Percentiles rank a stretch among this genome's conserved stretches.
These are phyloP conservation scores for Samia ricini DNA, from an alignment of 1,140 invertebrate genomes.

Conservation along the genomic window DNA sequence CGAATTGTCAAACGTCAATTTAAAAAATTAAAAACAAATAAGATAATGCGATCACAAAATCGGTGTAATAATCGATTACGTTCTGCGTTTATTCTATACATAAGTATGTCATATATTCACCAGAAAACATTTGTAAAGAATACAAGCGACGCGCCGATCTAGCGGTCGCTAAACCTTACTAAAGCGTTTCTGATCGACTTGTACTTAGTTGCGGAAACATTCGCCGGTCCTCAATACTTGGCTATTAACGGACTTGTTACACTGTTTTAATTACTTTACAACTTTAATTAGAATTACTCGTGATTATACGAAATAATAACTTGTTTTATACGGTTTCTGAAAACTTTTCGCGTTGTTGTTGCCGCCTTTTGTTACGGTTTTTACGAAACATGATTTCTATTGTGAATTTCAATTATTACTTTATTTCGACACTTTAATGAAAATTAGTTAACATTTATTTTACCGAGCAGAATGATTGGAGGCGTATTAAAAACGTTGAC, in stretches of 20 bases:
- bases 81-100: neutral
- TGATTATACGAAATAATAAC: neutral
- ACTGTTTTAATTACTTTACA: conserved; percentile 12
- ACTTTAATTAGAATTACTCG: conserved; percentile 13
- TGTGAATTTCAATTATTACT: neutral
- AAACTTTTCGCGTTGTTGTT: neutral
- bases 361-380: neutral
- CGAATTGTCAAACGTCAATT: too few relatives aligned
- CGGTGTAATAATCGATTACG: too few relatives aligned
- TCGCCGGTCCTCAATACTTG: neutral
- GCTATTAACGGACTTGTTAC: conserved; percentile 7
- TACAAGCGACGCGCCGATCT: neutral
- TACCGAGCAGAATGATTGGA: too few relatives aligned
- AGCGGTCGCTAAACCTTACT: neutral
- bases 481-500: too few relatives aligned
- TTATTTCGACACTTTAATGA: neutral
- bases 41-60: too few relatives aligned
- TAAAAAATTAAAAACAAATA: too few relatives aligned
- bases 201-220: neutral
- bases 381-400: neutral
- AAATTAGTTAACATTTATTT: neutral
- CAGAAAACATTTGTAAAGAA: neutral
- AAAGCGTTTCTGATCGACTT: neutral
- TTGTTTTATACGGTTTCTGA: conserved; percentile 2
- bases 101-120: neutral